Evolutionary conservation across 1,140 invertebrate genomes (phyloP), one percentile per base, ranked within the genome.

Genomic region (Sminthurinus signatus): DNA sequence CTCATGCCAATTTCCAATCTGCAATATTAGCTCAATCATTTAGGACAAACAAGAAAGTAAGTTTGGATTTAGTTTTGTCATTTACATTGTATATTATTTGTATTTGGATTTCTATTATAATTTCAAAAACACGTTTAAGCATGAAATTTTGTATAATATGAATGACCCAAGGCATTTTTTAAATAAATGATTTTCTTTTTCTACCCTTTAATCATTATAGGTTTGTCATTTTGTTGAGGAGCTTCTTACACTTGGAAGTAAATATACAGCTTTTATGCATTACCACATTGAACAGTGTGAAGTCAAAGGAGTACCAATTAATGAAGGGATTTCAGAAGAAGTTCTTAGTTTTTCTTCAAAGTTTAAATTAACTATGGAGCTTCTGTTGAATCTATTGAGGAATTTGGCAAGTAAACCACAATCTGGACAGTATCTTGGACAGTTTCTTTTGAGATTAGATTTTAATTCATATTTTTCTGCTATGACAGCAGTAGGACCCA

Each of bases 401-500:
- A 44, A 42, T 27, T 27, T 68, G 28, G 64, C 66, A 1, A 10
- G 54, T 1, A 64, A 68, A 42, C 66, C 63, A 17, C 63, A 66
- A 60, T 61, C 27, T 54, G 66, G 70, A 19, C 48, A 60, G 8
- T 61, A 51, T 36, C 39, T 71, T 10, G 60, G 61, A 1, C 70
- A 71, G 31, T 71, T 71, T 52, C 62, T 71, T 8, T 60, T 71
- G n/a, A 58, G 70, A 8, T 48, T 71, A 14, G 70, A 71, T 59
- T 71, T 66, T 50, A 71, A 71, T 52, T 71, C 64, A 4, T 71
- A 68, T 48, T 71, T 71, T 43, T 63, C 69, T 5, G 36, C 25
- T 10, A 46, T 36, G 1, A 67, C 42, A 21, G 50, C 32, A 5
- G 5, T 36, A 36, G 32, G 32, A n/a, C n/a, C n/a, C n/a, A n/a